Base-by-base conservation (phyloP, 2,888 invertebrate species). In the Xestia xanthographa region DNA sequence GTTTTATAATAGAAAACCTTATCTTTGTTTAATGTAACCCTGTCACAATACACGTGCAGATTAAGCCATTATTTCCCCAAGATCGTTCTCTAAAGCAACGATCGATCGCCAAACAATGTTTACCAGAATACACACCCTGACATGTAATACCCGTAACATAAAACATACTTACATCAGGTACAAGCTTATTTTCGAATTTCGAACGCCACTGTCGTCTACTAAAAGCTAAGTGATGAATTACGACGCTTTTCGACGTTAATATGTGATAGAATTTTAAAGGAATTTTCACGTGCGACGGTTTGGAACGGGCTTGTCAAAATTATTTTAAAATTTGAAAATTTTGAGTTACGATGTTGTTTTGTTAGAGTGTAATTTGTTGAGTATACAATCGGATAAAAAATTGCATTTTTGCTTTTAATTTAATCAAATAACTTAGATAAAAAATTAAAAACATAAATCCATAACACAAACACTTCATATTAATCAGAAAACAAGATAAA, bases 181-280 rank as follows among this genome's bases (percentile, higher is more conserved):
- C 73, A 45, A 81, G 73, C 81, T 80, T 84, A 82, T 76, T 84
- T 85, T 69, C 67, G 50, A 82, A 80, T 82, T 85, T 73, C 67
- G 67, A 85, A 80, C 75, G 63, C 75, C 56, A 74, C 63, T 79
- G 82, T 74, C 86, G 79, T 86, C 85, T 72, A 86, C 86, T 90
- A 89, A 90, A 91, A 90, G 90, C 89, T 80, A 62, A 62, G 80
- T 91, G 91, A 93, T 92, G 86, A 90, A 88, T 82, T 85, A 85
- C 84, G 92, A 92, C 92, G 89, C 84, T 88, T 90, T 91, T 88
- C 87, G 87, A 87, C 87, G 89, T 86, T 89, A 90, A 89, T 90
- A 90, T 88, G 86, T 80, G 82, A 89, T 88, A 84, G 87, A 87
- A 88, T 88, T 91, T 90, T 88, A 86, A 87, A 86, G 83, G 87